Conservation (phyloP, 1,140 invertebrate species). For the Pseudomyrmex pallidus region DNA sequence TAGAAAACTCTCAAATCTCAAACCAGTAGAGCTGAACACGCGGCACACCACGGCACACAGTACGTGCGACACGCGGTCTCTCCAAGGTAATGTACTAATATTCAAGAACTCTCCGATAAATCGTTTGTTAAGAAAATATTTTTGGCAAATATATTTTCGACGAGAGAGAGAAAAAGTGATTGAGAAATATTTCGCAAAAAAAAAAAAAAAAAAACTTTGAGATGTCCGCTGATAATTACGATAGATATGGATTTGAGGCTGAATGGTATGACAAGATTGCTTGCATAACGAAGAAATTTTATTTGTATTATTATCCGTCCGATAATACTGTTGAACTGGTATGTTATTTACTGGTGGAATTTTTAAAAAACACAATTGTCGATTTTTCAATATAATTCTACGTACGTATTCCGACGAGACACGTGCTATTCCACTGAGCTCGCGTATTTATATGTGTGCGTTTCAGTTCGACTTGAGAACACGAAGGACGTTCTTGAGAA, state of each 20-base stretch:
- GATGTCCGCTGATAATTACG: slow-evolving; percentile 73
- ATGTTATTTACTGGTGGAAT: slow-evolving; percentile 69
- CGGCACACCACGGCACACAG: no score
- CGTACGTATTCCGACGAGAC: neutral
- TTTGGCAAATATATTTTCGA: neutral
- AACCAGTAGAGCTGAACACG: no score
- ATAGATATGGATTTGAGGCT: slow-evolving; percentile 87
- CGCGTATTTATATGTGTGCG: neutral
- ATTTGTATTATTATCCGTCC: slow-evolving; percentile 90
- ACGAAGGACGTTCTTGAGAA: slow-evolving; percentile 90
- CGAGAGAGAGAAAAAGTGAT: no score
- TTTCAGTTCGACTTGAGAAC: slow-evolving; percentile 92
- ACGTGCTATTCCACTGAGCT: no score
- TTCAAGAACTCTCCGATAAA: no score
- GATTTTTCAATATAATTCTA: neutral
- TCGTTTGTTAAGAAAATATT: no score
- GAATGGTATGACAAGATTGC: slow-evolving; percentile 94
- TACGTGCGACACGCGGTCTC: no score
- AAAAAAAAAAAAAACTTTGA: neutral
- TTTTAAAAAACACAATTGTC: neutral
- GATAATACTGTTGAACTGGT: slow-evolving; percentile 92
- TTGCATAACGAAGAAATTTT: slow-evolving; percentile 89
- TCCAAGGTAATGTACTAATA: no score
- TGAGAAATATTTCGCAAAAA: no score
- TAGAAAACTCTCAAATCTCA: no score